phyloP scores from a whole-genome alignment of 2,888 invertebrate species.

The Drosophila borealis region DNA sequence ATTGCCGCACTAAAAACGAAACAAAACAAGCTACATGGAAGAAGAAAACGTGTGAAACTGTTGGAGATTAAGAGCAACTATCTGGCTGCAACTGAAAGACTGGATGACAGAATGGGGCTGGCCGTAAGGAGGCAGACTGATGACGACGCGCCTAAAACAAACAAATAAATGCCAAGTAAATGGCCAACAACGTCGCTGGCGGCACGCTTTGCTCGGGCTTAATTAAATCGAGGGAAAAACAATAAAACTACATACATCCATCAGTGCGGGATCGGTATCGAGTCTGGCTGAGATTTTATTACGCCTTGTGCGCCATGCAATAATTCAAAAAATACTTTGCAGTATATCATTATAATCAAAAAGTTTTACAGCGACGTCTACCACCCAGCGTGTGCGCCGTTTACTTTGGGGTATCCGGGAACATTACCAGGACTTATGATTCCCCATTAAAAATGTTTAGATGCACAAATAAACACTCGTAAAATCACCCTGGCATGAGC shows the following conservation, averaged over 20 bases:
- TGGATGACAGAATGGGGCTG: slow-evolving; percentile 15
- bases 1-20: slow-evolving; percentile 72
- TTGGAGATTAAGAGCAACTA: slow-evolving; percentile 57
- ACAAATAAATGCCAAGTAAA: slow-evolving; percentile 76
- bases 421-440: slow-evolving; percentile 49
- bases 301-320: slow-evolving; percentile 63
- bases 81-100: slow-evolving; percentile 35
- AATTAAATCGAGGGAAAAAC: slow-evolving; percentile 74
- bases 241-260: slow-evolving; percentile 62
- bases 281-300: slow-evolving; percentile 63
- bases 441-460: slow-evolving; percentile 75
- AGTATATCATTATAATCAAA: slow-evolving; percentile 78
- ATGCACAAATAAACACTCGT: slow-evolving; percentile 77
- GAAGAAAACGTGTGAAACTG: slow-evolving; percentile 66
- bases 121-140: slow-evolving; percentile 32
- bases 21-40: slow-evolving; percentile 23
- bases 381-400: slow-evolving; percentile 68
- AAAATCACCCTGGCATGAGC: slow-evolving; percentile 27
- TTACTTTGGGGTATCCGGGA: slow-evolving; percentile 31
- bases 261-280: slow-evolving; percentile 27
- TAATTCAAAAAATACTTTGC: slow-evolving; percentile 78
- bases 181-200: slow-evolving; percentile 66
- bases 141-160: slow-evolving; percentile 79
- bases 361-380: slow-evolving; percentile 40
- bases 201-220: slow-evolving; percentile 75